phyloP scores from a whole-genome alignment of 2,113 vertebrate genomes.

The Galbula dea region DNA sequence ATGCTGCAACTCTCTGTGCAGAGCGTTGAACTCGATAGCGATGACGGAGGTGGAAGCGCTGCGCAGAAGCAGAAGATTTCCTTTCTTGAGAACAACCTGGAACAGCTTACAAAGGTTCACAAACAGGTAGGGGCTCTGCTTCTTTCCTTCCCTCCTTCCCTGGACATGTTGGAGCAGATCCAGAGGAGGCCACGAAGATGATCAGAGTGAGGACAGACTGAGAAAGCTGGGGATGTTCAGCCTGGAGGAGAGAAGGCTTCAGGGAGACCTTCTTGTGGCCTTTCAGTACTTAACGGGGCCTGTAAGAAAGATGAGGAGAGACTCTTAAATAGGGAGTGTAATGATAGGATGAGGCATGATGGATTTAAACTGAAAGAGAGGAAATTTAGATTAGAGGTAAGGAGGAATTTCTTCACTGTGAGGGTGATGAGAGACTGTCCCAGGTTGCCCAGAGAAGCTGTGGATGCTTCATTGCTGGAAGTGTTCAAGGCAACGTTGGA shows the following conservation, averaged over 20 bases:
- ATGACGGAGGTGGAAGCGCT: conserved; percentile 85
- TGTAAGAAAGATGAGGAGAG: background rate
- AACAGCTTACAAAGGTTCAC: conserved; percentile 95
- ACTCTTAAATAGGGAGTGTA: background rate
- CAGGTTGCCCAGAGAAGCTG: background rate
- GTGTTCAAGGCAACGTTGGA: background rate
- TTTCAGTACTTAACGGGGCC: background rate
- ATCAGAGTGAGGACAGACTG: background rate
- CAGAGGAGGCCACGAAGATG: background rate
- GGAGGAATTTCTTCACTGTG: background rate
- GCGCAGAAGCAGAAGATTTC: conserved; percentile 95
- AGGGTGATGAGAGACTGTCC: background rate
- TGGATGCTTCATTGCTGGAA: background rate
- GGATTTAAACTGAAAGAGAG: background rate
- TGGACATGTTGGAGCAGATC: background rate
- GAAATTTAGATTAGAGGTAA: background rate
- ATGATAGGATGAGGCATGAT: background rate
- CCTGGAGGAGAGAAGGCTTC: background rate
- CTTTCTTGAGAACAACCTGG: conserved; percentile 94
- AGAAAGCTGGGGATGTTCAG: background rate
- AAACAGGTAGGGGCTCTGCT: conserved; percentile 80
- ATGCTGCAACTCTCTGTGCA: conserved; percentile 39
- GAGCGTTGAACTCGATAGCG: conserved; percentile 88
- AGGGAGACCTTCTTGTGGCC: background rate
- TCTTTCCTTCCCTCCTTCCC: background rate